Conservation (phyloP, 1,140 invertebrate genomes). For the Druon quercuslanigerum region DNA sequence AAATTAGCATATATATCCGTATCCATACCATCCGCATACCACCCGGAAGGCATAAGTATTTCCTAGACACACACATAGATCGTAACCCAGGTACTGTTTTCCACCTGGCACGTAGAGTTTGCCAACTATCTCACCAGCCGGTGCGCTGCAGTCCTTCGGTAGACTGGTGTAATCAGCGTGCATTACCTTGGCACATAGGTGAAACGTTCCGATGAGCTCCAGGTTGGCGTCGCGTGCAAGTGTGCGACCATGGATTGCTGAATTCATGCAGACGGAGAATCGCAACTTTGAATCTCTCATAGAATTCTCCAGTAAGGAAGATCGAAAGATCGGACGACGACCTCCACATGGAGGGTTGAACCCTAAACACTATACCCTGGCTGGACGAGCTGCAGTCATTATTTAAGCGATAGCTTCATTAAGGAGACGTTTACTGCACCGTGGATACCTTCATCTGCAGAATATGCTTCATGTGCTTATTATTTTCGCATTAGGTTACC, state of each 20-base stretch:
- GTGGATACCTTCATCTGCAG: neutral
- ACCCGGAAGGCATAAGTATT: conserved; percentile 5
- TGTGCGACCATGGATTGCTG: neutral
- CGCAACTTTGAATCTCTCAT: no score
- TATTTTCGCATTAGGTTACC: neutral
- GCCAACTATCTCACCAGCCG: conserved; percentile 22
- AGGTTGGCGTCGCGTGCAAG: neutral
- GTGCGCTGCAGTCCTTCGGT: conserved; percentile 16
- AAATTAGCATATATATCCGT: conserved; percentile 32
- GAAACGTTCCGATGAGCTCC: neutral
- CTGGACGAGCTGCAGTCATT: neutral
- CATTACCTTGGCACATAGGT: conserved; percentile 13
- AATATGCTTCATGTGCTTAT: neutral
- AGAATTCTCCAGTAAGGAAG: no score
- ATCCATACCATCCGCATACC: neutral
- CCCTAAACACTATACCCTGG: neutral
- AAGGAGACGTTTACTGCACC: neutral
- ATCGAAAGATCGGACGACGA: neutral
- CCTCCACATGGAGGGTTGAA: neutral
- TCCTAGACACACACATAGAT: neutral
- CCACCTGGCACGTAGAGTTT: conserved; percentile 27
- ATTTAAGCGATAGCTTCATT: conserved; percentile 14
- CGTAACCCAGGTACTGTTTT: conserved; percentile 2
- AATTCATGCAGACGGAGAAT: neutral
- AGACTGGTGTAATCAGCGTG: conserved; percentile 2